Evolutionary conservation across 2,888 invertebrate genomes (phyloP).

Genomic region (Tenthredo distinguenda): DNA sequence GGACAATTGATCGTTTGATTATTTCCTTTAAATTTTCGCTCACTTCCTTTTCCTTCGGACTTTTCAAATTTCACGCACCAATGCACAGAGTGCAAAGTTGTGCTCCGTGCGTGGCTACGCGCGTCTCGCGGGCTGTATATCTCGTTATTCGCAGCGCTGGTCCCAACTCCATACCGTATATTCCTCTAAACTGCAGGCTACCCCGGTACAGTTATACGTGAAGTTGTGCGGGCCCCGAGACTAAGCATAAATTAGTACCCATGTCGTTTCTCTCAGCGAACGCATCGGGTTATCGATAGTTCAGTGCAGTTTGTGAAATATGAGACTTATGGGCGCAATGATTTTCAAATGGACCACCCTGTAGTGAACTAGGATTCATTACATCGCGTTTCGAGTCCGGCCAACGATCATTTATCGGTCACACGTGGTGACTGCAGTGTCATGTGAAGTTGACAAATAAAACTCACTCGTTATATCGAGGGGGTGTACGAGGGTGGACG

Average conservation of each 20-base stretch:
- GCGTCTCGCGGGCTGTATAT: neutral
- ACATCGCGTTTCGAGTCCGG: neutral
- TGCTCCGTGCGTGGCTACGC: neutral
- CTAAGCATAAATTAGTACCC: neutral
- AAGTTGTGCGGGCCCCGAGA: neutral
- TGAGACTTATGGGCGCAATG: no score
- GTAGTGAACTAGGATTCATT: neutral
- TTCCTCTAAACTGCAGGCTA: neutral
- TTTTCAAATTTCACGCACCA: neutral
- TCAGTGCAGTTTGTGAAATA: slow-evolving; percentile 3
- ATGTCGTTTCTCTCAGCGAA: neutral
- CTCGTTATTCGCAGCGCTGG: neutral
- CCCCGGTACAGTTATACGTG: neutral
- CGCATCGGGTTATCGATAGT: neutral
- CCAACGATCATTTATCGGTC: neutral
- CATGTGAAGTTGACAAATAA: neutral
- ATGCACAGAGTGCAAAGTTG: neutral
- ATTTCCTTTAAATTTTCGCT: neutral
- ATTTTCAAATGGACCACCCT: neutral
- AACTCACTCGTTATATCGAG: neutral
- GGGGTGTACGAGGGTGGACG: no score
- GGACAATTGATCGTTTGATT: neutral
- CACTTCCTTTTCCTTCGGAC: neutral
- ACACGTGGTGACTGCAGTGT: neutral
- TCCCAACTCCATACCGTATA: neutral